Conservation (phyloP, 2,113 vertebrate species). For the Ancistrus triradiatus region DNA sequence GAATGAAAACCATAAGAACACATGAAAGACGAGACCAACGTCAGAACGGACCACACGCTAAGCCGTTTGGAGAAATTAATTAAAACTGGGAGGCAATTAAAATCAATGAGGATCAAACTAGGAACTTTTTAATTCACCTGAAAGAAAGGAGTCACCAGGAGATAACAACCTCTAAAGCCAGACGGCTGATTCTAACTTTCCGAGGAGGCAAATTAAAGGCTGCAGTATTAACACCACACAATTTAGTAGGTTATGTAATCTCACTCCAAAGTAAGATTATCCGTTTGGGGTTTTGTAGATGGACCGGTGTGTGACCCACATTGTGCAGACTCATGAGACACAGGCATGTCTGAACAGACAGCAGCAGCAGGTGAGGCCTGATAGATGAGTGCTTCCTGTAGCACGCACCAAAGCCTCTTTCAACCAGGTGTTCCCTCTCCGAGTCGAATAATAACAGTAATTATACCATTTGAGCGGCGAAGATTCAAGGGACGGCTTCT, state of each 20-base stretch:
- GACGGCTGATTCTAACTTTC: neutral
- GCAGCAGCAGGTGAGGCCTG: slow-evolving; percentile 33
- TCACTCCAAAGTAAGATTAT: neutral
- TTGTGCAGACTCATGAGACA: slow-evolving; percentile 15
- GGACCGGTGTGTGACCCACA: neutral
- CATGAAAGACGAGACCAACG: too few relatives aligned
- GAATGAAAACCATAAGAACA: too few relatives aligned
- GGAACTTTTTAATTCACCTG: neutral
- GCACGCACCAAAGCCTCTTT: slow-evolving; percentile 21
- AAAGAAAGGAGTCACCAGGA: neutral
- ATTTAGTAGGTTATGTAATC: neutral
- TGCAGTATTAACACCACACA: neutral
- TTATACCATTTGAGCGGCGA: slow-evolving; percentile 36
- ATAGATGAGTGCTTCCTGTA: slow-evolving; percentile 16
- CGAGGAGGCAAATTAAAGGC: neutral
- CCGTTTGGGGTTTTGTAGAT: neutral
- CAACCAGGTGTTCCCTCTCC: slow-evolving; percentile 48
- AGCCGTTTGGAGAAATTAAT: too few relatives aligned
- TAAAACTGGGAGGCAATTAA: too few relatives aligned
- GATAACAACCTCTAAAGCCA: neutral
- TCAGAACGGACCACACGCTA: too few relatives aligned
- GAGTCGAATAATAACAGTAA: slow-evolving; percentile 48
- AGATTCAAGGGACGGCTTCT: neutral
- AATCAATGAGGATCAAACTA: too few relatives aligned
- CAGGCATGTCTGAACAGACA: slow-evolving; percentile 43